Conservation (phyloP, 2,113 vertebrate genomes). For the Mesitornis unicolor region DNA sequence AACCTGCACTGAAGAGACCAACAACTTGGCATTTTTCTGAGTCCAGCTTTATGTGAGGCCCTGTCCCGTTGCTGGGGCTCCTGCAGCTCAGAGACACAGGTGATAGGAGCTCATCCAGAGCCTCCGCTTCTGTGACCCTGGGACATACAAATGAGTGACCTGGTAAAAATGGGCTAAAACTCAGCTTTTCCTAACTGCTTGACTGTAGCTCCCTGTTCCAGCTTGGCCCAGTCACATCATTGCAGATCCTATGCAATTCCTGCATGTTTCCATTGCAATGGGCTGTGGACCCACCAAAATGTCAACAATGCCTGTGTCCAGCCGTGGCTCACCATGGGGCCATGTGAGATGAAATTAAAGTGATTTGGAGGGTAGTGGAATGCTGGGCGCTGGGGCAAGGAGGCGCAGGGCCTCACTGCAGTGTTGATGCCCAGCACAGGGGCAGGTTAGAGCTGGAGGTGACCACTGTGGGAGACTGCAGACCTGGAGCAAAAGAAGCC, state of each 20-base stretch:
- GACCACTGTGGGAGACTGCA: not conserved
- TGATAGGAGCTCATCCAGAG: not conserved
- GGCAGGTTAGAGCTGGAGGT: not conserved
- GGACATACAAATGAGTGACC: not conserved
- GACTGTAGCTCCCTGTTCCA: not conserved
- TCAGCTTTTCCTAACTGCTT: not conserved
- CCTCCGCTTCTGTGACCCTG: fast-evolving
- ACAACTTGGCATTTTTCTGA: not conserved
- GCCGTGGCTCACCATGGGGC: not conserved
- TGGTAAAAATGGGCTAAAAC: not conserved
- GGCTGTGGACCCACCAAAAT: fast-evolving
- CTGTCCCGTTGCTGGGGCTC: not conserved
- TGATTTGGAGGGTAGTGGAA: not conserved
- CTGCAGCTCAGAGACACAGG: not conserved
- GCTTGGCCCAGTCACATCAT: not conserved
- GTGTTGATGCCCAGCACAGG: fast-evolving
- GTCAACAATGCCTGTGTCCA: fast-evolving
- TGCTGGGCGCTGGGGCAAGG: not conserved
- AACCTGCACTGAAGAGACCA: not conserved
- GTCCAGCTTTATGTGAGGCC: not conserved
- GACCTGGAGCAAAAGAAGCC: not conserved
- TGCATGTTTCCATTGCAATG: not conserved
- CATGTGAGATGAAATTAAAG: not conserved
- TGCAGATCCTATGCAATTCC: not conserved
- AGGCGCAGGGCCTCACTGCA: not conserved